These are phyloP conservation scores for Antechinus flavipes DNA, from an alignment of 2,113 vertebrate genomes.

Conservation along the genomic window DNA sequence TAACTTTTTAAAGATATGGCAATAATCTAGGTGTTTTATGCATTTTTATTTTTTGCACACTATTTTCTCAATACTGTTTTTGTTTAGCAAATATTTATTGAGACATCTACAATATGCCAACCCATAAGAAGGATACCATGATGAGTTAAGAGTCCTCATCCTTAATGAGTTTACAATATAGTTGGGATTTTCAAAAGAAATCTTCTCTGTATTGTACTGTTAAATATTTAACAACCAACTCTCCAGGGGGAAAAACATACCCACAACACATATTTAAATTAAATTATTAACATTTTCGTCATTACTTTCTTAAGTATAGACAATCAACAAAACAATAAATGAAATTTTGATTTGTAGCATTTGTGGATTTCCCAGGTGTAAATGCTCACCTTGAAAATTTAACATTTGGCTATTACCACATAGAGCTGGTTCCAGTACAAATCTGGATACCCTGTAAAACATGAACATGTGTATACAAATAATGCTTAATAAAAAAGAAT, in stretches of 20 bases:
- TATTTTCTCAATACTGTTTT: background rate
- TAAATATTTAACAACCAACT: background rate
- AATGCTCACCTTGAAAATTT: background rate
- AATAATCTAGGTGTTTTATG: conserved; percentile 34
- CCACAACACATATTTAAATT: background rate
- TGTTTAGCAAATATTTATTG: background rate
- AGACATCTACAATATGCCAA: background rate
- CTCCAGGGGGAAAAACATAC: background rate
- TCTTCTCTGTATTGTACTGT: background rate
- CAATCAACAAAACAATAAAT: background rate
- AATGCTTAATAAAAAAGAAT: background rate
- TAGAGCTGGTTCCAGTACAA: background rate
- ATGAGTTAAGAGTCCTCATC: background rate
- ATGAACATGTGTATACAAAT: background rate
- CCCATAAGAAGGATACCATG: no score
- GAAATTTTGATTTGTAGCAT: background rate
- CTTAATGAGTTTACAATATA: background rate
- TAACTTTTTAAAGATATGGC: conserved; percentile 44
- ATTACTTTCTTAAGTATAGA: background rate
- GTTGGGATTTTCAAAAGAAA: background rate
- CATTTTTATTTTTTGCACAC: background rate
- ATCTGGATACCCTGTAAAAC: background rate
- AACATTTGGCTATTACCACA: background rate
- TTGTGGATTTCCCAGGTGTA: background rate
- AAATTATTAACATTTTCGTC: background rate